Conservation (phyloP, 1,140 invertebrate species). For the Drosophila melanica region DNA sequence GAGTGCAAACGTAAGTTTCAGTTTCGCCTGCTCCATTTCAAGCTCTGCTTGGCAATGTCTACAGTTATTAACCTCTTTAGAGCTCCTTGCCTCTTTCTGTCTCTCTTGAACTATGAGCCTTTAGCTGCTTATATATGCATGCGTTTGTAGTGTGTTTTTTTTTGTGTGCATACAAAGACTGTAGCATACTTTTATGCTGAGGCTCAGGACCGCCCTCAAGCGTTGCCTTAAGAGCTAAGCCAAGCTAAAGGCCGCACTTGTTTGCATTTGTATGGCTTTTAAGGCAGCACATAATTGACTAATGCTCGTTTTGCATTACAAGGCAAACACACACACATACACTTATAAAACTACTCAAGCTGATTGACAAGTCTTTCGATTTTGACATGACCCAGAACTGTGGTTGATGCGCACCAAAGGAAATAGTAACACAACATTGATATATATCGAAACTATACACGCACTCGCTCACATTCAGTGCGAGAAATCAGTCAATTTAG, state of each 20-base stretch:
- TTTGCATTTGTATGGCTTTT: conserved; percentile 49
- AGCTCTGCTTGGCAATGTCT: conserved; percentile 21
- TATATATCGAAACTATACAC: conserved; percentile 20
- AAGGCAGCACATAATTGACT: conserved; percentile 41
- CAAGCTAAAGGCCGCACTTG: conserved; percentile 33
- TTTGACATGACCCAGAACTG: conserved; percentile 44
- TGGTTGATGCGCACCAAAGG: conserved; percentile 25
- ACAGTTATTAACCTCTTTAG: conserved; percentile 66
- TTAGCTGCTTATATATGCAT: conserved; percentile 51
- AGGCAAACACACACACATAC: conserved; percentile 15
- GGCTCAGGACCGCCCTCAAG: neutral
- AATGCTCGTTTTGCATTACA: conserved; percentile 48
- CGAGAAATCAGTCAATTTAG: conserved; percentile 36
- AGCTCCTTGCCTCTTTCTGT: neutral
- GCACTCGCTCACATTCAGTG: neutral
- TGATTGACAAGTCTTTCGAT: conserved; percentile 42
- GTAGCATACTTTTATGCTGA: conserved; percentile 36
- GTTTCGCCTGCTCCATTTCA: conserved; percentile 27
- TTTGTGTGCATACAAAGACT: conserved; percentile 19
- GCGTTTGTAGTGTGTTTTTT: conserved; percentile 19
- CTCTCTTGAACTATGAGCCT: conserved; percentile 42
- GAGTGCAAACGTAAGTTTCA: conserved; percentile 13
- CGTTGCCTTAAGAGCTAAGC: conserved; percentile 18
- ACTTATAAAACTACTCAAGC: conserved; percentile 17
- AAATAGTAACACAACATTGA: conserved; percentile 29